phyloP scores from a whole-genome alignment of 1,140 invertebrate species.

The Bombus affinis region DNA sequence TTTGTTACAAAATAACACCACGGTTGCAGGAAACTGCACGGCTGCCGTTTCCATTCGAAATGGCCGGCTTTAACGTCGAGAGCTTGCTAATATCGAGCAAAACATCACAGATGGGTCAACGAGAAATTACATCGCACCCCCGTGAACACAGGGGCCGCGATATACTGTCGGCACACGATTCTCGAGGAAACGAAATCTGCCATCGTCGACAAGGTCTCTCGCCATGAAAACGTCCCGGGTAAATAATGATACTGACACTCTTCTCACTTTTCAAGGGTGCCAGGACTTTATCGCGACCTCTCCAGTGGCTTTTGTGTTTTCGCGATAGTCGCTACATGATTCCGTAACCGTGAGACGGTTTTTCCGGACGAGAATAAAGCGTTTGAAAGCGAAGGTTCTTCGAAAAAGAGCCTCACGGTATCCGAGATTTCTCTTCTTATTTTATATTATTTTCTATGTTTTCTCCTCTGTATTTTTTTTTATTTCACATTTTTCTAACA shows the following conservation, averaged over 20 bases:
- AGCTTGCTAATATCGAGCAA: background rate
- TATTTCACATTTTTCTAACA: too few species aligned
- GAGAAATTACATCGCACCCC: constrained; percentile 36
- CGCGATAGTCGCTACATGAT: background rate
- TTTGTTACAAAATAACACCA: background rate
- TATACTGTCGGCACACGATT: constrained; percentile 1
- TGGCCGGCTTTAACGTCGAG: background rate
- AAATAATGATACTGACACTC: constrained; percentile 20
- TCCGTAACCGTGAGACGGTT: background rate
- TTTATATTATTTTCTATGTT: background rate
- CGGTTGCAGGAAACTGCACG: too few species aligned
- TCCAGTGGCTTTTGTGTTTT: background rate
- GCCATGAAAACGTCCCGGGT: constrained; percentile 2
- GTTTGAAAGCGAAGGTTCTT: background rate
- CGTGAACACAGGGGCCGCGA: background rate
- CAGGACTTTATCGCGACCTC: constrained; percentile 1
- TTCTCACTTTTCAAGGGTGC: background rate
- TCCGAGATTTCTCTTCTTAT: background rate
- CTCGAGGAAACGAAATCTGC: constrained; percentile 24
- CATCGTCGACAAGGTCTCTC: background rate
- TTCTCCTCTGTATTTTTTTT: too few species aligned
- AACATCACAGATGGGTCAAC: constrained; percentile 29
- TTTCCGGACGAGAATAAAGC: background rate
- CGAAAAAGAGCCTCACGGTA: background rate
- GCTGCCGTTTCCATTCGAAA: background rate